Evolutionary conservation across 92 coral and sea anemone species (phyloP).

Genomic region (Porites rus): DNA sequence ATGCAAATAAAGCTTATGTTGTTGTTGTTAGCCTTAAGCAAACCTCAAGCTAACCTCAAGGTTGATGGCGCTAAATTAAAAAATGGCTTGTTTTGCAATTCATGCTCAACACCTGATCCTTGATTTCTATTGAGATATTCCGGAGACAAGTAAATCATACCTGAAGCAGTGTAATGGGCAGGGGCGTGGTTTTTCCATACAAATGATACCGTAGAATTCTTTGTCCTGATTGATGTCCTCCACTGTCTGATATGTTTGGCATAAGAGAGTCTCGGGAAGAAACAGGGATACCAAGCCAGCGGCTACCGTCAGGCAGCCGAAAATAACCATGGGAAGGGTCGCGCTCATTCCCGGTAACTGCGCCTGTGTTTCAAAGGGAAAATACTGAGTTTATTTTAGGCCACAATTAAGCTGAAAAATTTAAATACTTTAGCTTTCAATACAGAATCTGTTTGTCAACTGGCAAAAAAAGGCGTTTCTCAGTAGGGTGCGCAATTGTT

Average conservation of each 20-base stretch:
- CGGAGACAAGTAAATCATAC: background rate
- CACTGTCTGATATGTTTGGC: constrained; percentile 66
- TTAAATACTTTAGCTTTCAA: too few relatives aligned
- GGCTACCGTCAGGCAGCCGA: constrained; percentile 64
- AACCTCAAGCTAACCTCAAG: too few relatives aligned
- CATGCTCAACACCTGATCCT: background rate
- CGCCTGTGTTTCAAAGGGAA: constrained; percentile 27
- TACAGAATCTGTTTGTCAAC: too few relatives aligned
- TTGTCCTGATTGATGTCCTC: constrained; percentile 59
- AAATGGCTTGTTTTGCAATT: too few relatives aligned
- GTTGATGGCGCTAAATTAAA: too few relatives aligned
- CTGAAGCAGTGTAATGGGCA: constrained; percentile 22
- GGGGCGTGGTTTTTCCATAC: constrained; percentile 29
- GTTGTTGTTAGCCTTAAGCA: too few relatives aligned
- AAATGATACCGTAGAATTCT: constrained; percentile 53
- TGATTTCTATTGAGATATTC: background rate
- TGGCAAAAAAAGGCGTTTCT: too few relatives aligned
- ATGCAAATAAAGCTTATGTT: too few relatives aligned
- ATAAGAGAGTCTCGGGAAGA: constrained; percentile 75
- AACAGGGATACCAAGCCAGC: constrained; percentile 71
- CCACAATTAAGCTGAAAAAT: too few relatives aligned
- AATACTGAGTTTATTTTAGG: background rate
- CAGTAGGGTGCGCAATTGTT: too few relatives aligned
- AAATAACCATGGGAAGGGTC: constrained; percentile 72
- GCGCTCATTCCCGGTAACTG: constrained; percentile 61